Percentiles rank a stretch among this genome's conserved stretches.
Conservation (phyloP, 2,888 invertebrate genomes). For the Tenthredo livida region DNA sequence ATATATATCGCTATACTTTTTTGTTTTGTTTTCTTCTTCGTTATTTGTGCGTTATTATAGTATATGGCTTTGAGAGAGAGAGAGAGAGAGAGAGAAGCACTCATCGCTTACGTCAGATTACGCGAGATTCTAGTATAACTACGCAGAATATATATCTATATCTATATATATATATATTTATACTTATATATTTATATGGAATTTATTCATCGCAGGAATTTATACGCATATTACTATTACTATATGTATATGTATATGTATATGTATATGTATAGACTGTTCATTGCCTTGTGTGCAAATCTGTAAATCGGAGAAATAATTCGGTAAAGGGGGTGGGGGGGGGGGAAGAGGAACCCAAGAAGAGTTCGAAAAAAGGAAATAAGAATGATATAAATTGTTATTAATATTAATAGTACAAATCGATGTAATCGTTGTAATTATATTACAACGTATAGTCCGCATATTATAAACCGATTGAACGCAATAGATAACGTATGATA, state of each 20-base stretch:
- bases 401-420: background rate
- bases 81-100: background rate
- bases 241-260: background rate
- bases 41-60: background rate
- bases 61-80: conserved; percentile 9
- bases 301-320: background rate
- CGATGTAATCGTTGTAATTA: background rate
- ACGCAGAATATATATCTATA: background rate
- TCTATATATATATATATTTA: background rate
- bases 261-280: background rate
- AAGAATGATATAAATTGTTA: background rate
- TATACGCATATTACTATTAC: background rate
- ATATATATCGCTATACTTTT: background rate
- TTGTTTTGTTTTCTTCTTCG: background rate
- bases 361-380: too few relatives aligned
- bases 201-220: background rate
- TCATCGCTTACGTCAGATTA: conserved; percentile 32
- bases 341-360: too few relatives aligned
- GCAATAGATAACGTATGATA: background rate
- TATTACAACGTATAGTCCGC: too few relatives aligned
- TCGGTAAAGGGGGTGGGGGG: too few relatives aligned
- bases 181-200: background rate
- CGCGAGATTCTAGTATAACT: background rate
- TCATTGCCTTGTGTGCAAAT: background rate
- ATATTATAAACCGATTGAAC: background rate